Evolutionary conservation across 1,140 invertebrate species (phyloP), one percentile per base, ranked within the genome.

Genomic region (Solen grandis): DNA sequence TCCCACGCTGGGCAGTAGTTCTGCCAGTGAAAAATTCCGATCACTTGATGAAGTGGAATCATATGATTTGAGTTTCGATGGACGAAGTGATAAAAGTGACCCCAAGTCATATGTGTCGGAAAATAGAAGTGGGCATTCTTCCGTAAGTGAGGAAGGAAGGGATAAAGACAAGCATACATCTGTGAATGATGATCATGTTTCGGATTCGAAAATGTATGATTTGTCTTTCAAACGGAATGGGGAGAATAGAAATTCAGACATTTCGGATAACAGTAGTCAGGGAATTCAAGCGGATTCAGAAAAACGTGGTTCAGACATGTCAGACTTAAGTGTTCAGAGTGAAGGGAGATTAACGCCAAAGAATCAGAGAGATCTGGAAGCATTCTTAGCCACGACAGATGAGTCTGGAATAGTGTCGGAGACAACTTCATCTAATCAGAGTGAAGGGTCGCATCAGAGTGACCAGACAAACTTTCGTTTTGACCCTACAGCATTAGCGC

Each of bases 401-500:
- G 83, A 88, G 41, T 84, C 75, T 59, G 83, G 83, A 14, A 82
- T 80, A 29, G 79, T 84, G 31, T 80, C 70, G 0, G 83, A 85
- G 35, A 83, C 79, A 0, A 85, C 84, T 41, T 83, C 84, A 19
- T 76, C 72, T 25, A 85, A 84, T 75, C 85, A 87, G 22, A 85
- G 82, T 78, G 79, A 86, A 63, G 68, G 82, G 8, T 87, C 83
- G 57, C 84, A 84, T 35, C 73, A 85, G 33, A 84, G 80, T 65
- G 66, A 82, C 46, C 80, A 83, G 36, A 73, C 68, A 55, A 73
- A 46, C 14, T 75, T 63, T 41, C 62, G 73, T 19, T 57, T 86
- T 41, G 80, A 82, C 65, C 86, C 85, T 35, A 76, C 88, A 38
- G 85, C 89, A 29, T 77, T 90, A 54, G 88, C 88, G 2, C 65